Evolutionary conservation across 2,113 vertebrate genomes (phyloP).

Genomic region (Martes martes): DNA sequence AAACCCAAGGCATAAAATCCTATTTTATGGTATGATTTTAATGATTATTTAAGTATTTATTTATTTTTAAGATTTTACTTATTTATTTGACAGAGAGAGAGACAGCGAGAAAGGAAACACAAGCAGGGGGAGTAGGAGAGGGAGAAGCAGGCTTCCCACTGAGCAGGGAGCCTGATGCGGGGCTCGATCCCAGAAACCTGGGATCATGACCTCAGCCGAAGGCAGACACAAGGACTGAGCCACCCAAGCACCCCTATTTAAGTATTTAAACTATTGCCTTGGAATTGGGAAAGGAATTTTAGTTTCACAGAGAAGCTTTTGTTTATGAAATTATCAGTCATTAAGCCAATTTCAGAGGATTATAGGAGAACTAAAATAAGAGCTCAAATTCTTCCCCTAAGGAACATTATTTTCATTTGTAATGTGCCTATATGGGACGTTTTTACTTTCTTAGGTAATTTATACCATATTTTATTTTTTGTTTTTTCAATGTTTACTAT

Average conservation of each 20-base stretch:
- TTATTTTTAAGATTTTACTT: too few relatives aligned
- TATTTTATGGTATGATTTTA: not conserved
- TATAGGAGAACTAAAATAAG: not conserved
- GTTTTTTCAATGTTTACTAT: not conserved
- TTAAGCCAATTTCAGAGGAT: conserved; percentile 42
- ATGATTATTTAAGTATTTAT: not conserved
- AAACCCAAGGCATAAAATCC: conserved; percentile 20
- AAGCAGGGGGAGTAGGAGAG: too few relatives aligned
- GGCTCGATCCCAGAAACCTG: too few relatives aligned
- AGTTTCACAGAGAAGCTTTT: conserved; percentile 36
- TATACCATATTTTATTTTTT: not conserved
- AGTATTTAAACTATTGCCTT: not conserved
- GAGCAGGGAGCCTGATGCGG: too few relatives aligned
- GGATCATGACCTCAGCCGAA: too few relatives aligned
- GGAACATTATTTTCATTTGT: not conserved
- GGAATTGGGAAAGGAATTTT: conserved; percentile 13
- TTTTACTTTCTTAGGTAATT: conserved; percentile 51
- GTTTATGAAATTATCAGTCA: conserved; percentile 17
- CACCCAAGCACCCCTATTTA: not conserved
- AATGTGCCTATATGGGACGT: not conserved
- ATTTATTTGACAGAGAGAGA: too few relatives aligned
- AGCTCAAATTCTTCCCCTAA: not conserved
- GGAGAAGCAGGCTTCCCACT: too few relatives aligned
- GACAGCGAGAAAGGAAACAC: too few relatives aligned
- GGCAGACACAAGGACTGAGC: too few relatives aligned